Percentiles rank a stretch among this genome's conserved stretches.
These are phyloP conservation scores for Morpho helenor DNA, from an alignment of 2,888 invertebrate species.

Conservation along the genomic window DNA sequence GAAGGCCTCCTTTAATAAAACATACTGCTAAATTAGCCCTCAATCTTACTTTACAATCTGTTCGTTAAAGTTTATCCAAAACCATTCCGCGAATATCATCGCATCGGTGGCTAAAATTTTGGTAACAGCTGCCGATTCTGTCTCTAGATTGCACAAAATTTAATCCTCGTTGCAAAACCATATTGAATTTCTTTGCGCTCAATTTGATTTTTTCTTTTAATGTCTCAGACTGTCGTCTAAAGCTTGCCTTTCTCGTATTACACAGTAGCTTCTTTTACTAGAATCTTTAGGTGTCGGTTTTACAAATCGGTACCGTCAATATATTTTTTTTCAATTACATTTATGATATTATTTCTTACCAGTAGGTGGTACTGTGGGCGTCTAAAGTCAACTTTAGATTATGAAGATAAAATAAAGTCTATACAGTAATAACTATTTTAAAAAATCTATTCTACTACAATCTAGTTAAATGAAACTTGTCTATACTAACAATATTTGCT, in stretches of 20 bases:
- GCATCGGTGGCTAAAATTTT: conserved; percentile 57
- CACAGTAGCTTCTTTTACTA: conserved; percentile 71
- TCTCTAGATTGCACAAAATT: conserved; percentile 72
- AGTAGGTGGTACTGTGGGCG: conserved; percentile 56
- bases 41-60: conserved; percentile 32
- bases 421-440: too few relatives aligned
- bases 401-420: too few relatives aligned
- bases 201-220: conserved; percentile 62
- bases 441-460: too few relatives aligned
- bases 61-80: conserved; percentile 44
- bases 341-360: conserved; percentile 32
- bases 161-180: conserved; percentile 65
- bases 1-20: conserved; percentile 4
- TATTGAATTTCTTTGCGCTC: conserved; percentile 74
- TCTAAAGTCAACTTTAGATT: conserved; percentile 45
- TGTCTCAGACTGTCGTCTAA: conserved; percentile 69
- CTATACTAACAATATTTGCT: too few relatives aligned
- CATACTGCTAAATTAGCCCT: conserved; percentile 19
- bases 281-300: conserved; percentile 42
- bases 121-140: conserved; percentile 68
- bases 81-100: conserved; percentile 48
- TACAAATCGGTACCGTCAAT: conserved; percentile 54
- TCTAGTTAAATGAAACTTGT: too few relatives aligned
- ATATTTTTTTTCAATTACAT: conserved; percentile 36
- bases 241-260: conserved; percentile 64